phyloP scores from a whole-genome alignment of 2,797 vertebrate species.

The Hapalemur alaotrensis region DNA sequence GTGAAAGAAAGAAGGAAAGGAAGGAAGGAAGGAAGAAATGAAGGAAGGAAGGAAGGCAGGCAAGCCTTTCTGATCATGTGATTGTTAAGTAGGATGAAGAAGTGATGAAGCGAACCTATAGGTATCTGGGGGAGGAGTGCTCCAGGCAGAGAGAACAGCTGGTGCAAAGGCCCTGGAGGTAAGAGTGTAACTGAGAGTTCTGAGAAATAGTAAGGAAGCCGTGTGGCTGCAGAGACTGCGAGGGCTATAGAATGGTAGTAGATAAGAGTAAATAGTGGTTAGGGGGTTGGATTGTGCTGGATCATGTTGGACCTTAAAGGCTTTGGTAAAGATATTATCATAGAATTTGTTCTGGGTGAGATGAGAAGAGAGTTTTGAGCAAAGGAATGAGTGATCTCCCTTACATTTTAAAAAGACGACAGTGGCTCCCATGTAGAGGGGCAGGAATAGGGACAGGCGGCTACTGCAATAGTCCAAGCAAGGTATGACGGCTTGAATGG shows the following conservation, averaged over 20 bases:
- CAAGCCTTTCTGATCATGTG: neutral
- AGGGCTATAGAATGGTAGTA: too few relatives aligned
- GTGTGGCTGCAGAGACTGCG: neutral
- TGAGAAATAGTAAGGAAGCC: neutral
- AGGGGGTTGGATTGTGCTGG: neutral
- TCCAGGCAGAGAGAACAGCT: neutral
- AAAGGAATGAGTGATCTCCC: neutral
- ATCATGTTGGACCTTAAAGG: neutral
- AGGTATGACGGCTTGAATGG: neutral
- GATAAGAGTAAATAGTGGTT: neutral
- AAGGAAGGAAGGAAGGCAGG: neutral
- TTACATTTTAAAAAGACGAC: neutral
- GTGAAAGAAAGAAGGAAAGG: too few relatives aligned
- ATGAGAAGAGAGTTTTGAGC: neutral
- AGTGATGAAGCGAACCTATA: neutral
- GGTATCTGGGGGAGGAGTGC: neutral
- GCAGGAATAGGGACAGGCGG: neutral
- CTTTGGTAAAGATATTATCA: neutral
- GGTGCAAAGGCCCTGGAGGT: too few relatives aligned
- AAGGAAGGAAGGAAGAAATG: too few relatives aligned
- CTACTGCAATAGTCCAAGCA: neutral
- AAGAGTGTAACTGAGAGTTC: neutral
- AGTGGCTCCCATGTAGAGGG: neutral
- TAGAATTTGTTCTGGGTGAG: neutral
- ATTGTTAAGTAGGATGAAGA: too few relatives aligned